Percentiles rank a stretch among this genome's conserved stretches.
These are phyloP conservation scores for Thripadectes ignobilis DNA, from an alignment of 2,797 vertebrate genomes.

Conservation along the genomic window DNA sequence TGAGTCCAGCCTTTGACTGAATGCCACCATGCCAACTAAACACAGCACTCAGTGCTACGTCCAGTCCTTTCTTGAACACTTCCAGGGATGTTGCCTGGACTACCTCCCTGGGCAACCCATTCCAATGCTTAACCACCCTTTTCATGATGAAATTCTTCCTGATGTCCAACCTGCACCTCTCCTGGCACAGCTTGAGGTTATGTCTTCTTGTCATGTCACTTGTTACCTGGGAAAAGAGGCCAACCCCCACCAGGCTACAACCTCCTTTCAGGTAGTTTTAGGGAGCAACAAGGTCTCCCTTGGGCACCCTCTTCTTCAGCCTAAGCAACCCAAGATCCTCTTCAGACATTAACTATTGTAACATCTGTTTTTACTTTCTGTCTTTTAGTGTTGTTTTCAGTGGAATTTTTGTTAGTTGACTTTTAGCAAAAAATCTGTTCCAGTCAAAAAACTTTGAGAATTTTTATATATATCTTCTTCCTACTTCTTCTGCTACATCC, in stretches of 20 bases:
- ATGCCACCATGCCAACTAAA: neutral
- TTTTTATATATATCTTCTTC: neutral
- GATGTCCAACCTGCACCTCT: neutral
- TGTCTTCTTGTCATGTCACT: neutral
- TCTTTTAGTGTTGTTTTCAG: neutral
- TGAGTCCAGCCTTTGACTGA: neutral
- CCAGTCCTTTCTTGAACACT: neutral
- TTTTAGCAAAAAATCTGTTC: neutral
- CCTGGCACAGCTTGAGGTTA: neutral
- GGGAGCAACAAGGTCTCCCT: neutral
- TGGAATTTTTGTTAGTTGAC: neutral
- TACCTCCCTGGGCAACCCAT: neutral
- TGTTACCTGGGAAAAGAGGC: neutral
- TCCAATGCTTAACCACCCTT: neutral
- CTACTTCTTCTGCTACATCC: neutral
- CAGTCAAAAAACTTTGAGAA: neutral
- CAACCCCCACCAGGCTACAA: fast-evolving
- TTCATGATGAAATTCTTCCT: neutral
- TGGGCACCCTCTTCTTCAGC: neutral
- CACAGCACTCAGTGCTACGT: neutral
- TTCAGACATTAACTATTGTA: neutral
- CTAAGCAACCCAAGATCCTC: neutral
- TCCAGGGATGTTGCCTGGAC: neutral
- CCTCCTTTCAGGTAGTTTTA: neutral
- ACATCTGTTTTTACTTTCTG: neutral